Percentiles rank a stretch among this genome's conserved stretches.
Evolutionary conservation across 1,140 invertebrate genomes (phyloP).

Genomic region (Popillia japonica): DNA sequence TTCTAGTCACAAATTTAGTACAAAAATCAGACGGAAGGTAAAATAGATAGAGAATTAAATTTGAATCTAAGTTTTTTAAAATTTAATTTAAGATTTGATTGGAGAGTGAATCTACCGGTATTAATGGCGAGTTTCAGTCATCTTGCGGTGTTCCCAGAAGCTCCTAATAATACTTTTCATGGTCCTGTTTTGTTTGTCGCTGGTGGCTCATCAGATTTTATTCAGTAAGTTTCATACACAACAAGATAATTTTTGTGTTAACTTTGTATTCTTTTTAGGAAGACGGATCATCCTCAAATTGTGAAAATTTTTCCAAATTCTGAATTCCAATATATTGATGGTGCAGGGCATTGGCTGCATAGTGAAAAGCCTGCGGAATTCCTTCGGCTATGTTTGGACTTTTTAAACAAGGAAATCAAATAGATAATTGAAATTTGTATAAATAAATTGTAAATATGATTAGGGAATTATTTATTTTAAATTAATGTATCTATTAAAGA

Average conservation of each 20-base stretch:
- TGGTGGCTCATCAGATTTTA: slow-evolving; percentile 80
- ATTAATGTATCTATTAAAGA: not conserved
- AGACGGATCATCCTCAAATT: slow-evolving; percentile 72
- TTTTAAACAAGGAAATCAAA: slow-evolving; percentile 52
- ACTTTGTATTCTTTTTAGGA: slow-evolving; percentile 55
- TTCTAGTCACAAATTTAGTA: slow-evolving; percentile 63
- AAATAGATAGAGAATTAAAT: not conserved
- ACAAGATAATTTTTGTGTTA: slow-evolving; percentile 40
- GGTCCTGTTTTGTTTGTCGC: slow-evolving; percentile 84
- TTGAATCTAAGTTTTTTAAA: not conserved
- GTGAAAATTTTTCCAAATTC: slow-evolving; percentile 76
- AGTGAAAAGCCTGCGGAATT: slow-evolving; percentile 85
- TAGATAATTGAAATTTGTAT: not conserved
- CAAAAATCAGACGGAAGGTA: slow-evolving; percentile 47
- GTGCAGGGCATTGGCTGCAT: slow-evolving; percentile 90
- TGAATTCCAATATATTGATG: slow-evolving; percentile 73
- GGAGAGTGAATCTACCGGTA: slow-evolving; percentile 65
- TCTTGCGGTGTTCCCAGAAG: slow-evolving; percentile 64
- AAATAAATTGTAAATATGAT: slow-evolving; percentile 16
- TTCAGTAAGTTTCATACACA: slow-evolving; percentile 65
- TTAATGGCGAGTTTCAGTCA: slow-evolving; percentile 47
- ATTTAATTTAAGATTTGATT: slow-evolving; percentile 51
- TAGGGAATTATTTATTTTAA: not conserved
- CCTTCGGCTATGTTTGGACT: slow-evolving; percentile 66
- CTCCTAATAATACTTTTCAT: slow-evolving; percentile 64